phyloP scores from a whole-genome alignment of 2,113 vertebrate genomes.

The Microcebus ravelobensis region DNA sequence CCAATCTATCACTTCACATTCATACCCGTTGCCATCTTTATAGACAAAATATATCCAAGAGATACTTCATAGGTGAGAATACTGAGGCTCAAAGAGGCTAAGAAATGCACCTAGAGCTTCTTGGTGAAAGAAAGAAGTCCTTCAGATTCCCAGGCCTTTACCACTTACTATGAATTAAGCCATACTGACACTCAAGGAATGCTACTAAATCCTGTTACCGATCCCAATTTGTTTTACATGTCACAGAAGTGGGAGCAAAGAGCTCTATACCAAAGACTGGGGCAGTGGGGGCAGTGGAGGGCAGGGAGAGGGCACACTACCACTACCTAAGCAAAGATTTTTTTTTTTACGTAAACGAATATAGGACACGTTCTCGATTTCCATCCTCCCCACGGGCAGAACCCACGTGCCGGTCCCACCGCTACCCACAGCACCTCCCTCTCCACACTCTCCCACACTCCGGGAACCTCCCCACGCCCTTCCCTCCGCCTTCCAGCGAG shows the following conservation, averaged over 20 bases:
- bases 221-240: background rate
- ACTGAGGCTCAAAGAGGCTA: background rate
- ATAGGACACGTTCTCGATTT: constrained; percentile 39
- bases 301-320: background rate
- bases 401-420: constrained; percentile 57
- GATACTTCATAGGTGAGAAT: background rate
- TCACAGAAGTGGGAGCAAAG: too few species aligned
- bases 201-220: background rate
- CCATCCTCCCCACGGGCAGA: constrained; percentile 21
- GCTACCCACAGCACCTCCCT: background rate
- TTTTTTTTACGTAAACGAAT: background rate
- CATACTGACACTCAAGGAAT: background rate
- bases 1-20: background rate
- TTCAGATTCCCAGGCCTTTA: background rate
- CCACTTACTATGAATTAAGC: background rate
- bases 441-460: background rate
- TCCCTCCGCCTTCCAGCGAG: background rate
- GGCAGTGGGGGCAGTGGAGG: too few species aligned
- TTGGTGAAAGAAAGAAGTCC: background rate
- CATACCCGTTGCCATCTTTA: background rate
- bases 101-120: background rate
- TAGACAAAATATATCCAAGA: background rate
- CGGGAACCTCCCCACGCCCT: background rate
- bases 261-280: too few species aligned
- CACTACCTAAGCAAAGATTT: background rate